These are phyloP conservation scores for Lagria hirta DNA, from an alignment of 2,888 invertebrate genomes.

Conservation along the genomic window DNA sequence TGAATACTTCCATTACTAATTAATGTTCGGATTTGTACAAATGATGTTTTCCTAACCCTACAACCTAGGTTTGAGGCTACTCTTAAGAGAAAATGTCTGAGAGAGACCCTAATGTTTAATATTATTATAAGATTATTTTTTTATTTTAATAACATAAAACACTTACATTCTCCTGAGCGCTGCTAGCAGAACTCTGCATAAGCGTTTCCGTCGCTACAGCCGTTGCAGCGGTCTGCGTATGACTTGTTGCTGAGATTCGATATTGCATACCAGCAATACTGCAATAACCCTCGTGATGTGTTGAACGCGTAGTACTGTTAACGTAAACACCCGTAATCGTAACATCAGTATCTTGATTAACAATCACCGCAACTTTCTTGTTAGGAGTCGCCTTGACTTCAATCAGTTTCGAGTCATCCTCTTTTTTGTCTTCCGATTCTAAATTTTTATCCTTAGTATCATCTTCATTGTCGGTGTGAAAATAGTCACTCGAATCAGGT, in stretches of 20 bases:
- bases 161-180: slow-evolving; percentile 52
- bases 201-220: slow-evolving; percentile 69
- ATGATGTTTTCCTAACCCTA: no score
- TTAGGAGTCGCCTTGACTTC: slow-evolving; percentile 52
- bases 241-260: slow-evolving; percentile 83
- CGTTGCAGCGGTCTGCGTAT: slow-evolving; percentile 82
- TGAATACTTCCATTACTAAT: no score
- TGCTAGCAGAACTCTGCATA: slow-evolving; percentile 48
- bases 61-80: no score
- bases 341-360: slow-evolving; percentile 83
- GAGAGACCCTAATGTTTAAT: no score
- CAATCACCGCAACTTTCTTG: slow-evolving; percentile 74
- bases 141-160: no score
- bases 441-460: slow-evolving; percentile 51
- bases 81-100: no score
- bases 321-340: slow-evolving; percentile 86
- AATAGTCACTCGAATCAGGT: slow-evolving; percentile 56
- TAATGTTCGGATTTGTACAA: no score
- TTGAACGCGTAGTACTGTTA: slow-evolving; percentile 71
- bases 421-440: slow-evolving; percentile 57
- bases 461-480: slow-evolving; percentile 55
- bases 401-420: slow-evolving; percentile 54
- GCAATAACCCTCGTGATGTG: slow-evolving; percentile 80
- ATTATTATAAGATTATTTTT: no score
- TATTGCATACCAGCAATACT: slow-evolving; percentile 85